Evolutionary conservation across 2,888 invertebrate genomes (phyloP), one percentile per base, ranked within the genome.

Genomic region (Portevinia maculata): DNA sequence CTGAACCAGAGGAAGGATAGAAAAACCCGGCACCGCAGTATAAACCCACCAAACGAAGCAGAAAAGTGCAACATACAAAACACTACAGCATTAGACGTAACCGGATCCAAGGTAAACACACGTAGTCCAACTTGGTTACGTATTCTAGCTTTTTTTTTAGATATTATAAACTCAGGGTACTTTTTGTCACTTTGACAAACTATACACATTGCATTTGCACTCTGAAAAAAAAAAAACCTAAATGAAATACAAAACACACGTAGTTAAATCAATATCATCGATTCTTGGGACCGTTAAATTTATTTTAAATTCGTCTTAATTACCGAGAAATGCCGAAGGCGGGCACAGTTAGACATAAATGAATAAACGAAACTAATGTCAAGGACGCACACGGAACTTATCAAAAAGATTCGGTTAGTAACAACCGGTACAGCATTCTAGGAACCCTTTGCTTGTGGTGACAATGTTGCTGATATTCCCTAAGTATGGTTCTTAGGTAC

Each of bases 251-350:
- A 64, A 52, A 59, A 78, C n/a, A 57, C 17, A 64, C 64, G 34
- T 44, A 17, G 44, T 28, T 13, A 32, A 75, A 81, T 81, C 81
- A 75, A 81, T 81, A 81, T 59, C 70, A 81, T 81, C 81, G 81
- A 81, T 81, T 81, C 64, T 41, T 21, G 7, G 24, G 65, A 75
- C 48, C 59, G 52, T 59, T 55, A 39, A 46, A 52, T 50, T 65
- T 65, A 64, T 71, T 71, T 65, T 15, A 44, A 15, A 46, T 71
- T 53, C 41, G 41, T 46, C 48, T 48, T 21, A 11, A 32, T 41
- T 15, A 44, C 53, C 41, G 17, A 39, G 17, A 19, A 44, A 52
- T 50, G 41, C 34, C 34, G 46, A 55, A 24, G 46, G 8, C 13
- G 37, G 52, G 3, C 15, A 15, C 19, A 13, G 21, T 34, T 39